Evolutionary conservation across 1,140 invertebrate species (phyloP), one percentile per base, ranked within the genome.

Genomic region (Leptonema lineaticorne): DNA sequence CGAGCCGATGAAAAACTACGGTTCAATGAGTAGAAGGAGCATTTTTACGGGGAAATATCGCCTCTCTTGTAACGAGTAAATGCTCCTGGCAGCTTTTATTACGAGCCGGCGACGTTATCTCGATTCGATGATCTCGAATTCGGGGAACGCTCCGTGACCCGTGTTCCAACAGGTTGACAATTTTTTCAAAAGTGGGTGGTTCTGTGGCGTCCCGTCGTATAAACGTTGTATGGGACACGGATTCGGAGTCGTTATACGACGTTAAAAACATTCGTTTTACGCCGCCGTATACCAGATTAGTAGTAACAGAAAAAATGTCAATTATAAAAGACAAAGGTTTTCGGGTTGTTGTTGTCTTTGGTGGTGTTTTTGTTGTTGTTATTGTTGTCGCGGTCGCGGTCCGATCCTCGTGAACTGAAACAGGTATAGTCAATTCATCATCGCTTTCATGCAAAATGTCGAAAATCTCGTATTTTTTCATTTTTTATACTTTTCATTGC

Each of bases 311-410:
- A 72, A 72, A 72, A 72, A 72, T 72, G 70, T 72, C 70, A 72
- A 72, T 72, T 72, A 72, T 72, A 72, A 72, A 72, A 72, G 70
- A 72, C 70, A 72, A 72, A 72, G 70, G 70, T 72, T 69, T n/a
- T 71, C 65, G 67, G 67, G 70, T 68, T 71, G 67, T 71, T 71
- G n/a, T n/a, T n/a, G n/a, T n/a, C n/a, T n/a, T n/a, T n/a, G n/a
- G n/a, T n/a, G n/a, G n/a, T n/a, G n/a, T n/a, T n/a, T n/a, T n/a
- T n/a, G n/a, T n/a, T n/a, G n/a, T n/a, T n/a, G n/a, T n/a, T n/a
- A n/a, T n/a, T n/a, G n/a, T n/a, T n/a, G n/a, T n/a, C n/a, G n/a
- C n/a, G n/a, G n/a, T n/a, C n/a, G n/a, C n/a, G n/a, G n/a, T n/a
- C n/a, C n/a, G n/a, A n/a, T n/a, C n/a, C 68, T 41, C 20, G 48